A percentile compares a stretch with the other conserved stretches of the same genome.
Evolutionary conservation across 2,113 vertebrate genomes (phyloP).

Genomic region (Strix aluco): DNA sequence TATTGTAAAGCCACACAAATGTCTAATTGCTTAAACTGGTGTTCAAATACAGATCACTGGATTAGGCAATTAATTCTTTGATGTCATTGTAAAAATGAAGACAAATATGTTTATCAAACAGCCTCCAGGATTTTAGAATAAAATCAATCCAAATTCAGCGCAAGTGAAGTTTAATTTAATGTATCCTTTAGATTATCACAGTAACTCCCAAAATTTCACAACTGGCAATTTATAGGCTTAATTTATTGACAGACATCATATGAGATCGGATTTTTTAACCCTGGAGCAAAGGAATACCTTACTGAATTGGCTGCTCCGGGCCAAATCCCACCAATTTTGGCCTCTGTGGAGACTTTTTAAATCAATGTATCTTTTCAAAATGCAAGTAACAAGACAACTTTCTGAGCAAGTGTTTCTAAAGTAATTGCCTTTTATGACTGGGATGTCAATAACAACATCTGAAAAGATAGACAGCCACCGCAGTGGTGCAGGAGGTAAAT

Average conservation of each 20-base stretch:
- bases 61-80: background rate
- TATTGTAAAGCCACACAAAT: background rate
- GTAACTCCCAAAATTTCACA: background rate
- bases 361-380: background rate
- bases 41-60: background rate
- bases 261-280: background rate
- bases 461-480: background rate
- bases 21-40: background rate
- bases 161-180: background rate
- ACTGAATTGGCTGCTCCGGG: background rate
- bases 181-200: background rate
- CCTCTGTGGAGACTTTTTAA: background rate
- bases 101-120: background rate
- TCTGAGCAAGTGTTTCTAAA: background rate
- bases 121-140: background rate
- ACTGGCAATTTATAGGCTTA: background rate
- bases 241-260: background rate
- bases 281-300: background rate
- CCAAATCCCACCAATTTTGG: background rate
- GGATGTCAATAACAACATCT: background rate
- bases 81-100: background rate
- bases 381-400: background rate
- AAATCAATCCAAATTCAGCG: background rate
- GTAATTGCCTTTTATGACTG: background rate
- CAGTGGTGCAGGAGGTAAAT: background rate